These are phyloP conservation scores for Watsonalla binaria DNA, from an alignment of 2,888 invertebrate species.

Conservation along the genomic window DNA sequence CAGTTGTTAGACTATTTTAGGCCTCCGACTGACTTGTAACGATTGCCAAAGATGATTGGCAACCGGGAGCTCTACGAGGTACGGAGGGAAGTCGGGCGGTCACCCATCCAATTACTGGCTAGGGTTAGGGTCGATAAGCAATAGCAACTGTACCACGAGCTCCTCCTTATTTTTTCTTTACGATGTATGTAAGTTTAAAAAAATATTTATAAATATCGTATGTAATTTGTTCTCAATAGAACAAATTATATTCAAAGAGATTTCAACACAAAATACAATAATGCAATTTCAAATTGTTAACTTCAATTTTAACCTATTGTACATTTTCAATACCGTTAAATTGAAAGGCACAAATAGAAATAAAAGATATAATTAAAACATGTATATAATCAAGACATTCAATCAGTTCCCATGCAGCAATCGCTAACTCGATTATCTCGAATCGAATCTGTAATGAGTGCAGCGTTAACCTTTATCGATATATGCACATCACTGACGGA, in stretches of 20 bases:
- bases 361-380: neutral
- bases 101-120: too few species aligned
- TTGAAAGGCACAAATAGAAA: neutral
- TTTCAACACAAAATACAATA: neutral
- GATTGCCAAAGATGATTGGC: too few species aligned
- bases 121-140: too few species aligned
- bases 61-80: too few species aligned
- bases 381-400: conserved; percentile 1
- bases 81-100: too few species aligned
- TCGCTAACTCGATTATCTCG: conserved; percentile 12
- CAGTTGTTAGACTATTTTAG: too few species aligned
- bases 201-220: too few species aligned
- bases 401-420: conserved; percentile 16
- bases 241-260: neutral
- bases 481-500: conserved; percentile 5
- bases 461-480: conserved; percentile 20
- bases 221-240: neutral
- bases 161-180: too few species aligned
- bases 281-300: neutral
- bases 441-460: conserved; percentile 16
- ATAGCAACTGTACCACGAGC: too few species aligned
- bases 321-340: neutral
- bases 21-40: too few species aligned
- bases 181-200: too few species aligned
- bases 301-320: neutral